These are phyloP conservation scores for Hylomyscus alleni DNA, from an alignment of 2,797 vertebrate species.

Conservation along the genomic window DNA sequence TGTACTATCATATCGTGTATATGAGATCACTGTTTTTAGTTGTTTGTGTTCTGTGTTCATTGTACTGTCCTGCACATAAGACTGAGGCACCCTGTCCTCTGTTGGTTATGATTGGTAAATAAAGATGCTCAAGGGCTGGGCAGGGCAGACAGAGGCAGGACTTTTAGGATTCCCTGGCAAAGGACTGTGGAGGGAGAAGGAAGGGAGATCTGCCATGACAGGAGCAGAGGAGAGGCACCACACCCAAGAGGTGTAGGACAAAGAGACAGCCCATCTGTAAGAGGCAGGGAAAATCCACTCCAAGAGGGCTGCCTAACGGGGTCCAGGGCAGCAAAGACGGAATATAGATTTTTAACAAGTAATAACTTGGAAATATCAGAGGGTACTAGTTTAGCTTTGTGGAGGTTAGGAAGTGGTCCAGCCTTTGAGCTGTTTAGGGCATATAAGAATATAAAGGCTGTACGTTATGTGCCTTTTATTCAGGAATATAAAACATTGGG, in stretches of 20 bases:
- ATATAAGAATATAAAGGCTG: neutral
- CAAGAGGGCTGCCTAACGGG: no score
- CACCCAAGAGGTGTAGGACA: neutral
- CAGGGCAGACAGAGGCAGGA: no score
- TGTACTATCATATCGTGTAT: no score
- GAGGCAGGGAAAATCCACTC: neutral
- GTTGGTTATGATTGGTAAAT: neutral
- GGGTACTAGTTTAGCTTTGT: neutral
- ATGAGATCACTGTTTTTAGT: neutral
- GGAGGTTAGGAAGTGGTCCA: neutral
- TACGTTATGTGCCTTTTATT: neutral
- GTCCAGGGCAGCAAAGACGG: neutral
- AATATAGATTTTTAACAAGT: neutral
- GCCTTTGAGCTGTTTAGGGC: neutral
- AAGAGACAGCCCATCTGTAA: neutral
- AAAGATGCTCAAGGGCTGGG: neutral
- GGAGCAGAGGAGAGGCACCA: neutral
- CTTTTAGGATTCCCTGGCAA: no score
- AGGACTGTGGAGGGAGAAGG: neutral
- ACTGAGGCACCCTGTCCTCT: neutral
- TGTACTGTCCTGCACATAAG: neutral
- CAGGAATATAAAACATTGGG: neutral
- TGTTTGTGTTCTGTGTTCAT: neutral
- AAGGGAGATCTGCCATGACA: neutral
- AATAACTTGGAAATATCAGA: neutral